Evolutionary conservation across 2,888 invertebrate genomes (phyloP).

Genomic region (Carterocephalus palaemon): DNA sequence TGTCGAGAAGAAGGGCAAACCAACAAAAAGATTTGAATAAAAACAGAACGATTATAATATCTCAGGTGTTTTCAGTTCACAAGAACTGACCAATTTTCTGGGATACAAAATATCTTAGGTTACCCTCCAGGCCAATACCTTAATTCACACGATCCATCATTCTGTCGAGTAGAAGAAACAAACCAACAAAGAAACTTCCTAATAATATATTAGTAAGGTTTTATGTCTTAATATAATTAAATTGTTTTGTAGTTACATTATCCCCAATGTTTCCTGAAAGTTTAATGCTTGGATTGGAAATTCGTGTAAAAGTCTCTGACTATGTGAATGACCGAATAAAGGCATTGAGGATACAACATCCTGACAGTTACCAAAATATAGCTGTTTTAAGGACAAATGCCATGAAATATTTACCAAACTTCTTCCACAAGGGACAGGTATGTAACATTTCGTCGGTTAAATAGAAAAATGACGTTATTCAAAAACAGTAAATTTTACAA

Average conservation of each 20-base stretch:
- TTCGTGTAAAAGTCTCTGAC: constrained; percentile 98
- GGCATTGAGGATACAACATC: constrained; percentile 87
- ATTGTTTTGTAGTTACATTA: constrained; percentile 84
- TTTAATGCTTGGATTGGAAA: constrained; percentile 96
- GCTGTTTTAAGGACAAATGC: constrained; percentile 97
- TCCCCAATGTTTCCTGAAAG: constrained; percentile 94
- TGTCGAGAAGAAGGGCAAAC: too few species aligned
- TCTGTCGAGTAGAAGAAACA: too few species aligned
- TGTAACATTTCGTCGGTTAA: constrained; percentile 19
- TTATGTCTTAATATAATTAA: constrained; percentile 1
- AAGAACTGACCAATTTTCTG: too few species aligned
- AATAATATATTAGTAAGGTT: neutral
- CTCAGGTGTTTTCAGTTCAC: too few species aligned
- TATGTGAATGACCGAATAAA: constrained; percentile 97
- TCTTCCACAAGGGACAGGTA: constrained; percentile 95
- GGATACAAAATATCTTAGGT: too few species aligned
- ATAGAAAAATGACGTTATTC: too few species aligned
- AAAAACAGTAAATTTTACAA: too few species aligned
- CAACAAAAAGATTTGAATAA: too few species aligned
- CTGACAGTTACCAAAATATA: constrained; percentile 92
- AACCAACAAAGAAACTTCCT: too few species aligned
- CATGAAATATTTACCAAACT: constrained; percentile 99
- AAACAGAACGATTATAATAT: too few species aligned
- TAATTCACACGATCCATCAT: too few species aligned
- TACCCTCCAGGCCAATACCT: too few species aligned